Conservation (phyloP, 2,113 vertebrate species). For the Forbesichthys agassizii region DNA sequence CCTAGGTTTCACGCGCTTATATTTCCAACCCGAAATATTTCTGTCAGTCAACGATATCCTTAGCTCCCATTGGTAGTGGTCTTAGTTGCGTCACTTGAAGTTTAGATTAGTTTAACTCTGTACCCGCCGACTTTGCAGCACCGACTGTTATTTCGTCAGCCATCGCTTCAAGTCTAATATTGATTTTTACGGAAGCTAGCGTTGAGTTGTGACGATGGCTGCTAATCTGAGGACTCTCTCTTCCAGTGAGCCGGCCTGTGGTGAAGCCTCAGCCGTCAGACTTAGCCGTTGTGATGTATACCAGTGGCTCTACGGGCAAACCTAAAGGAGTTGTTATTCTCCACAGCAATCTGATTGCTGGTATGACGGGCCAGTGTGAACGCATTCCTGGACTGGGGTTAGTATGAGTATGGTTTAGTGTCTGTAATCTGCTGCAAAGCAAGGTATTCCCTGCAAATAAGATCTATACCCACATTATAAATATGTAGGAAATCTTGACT, state of each 20-base stretch:
- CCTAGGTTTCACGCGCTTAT: too few species aligned
- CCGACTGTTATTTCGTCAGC: too few species aligned
- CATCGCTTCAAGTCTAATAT: too few species aligned
- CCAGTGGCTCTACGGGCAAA: constrained; percentile 93
- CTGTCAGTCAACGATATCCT: too few species aligned
- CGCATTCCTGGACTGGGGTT: constrained; percentile 94
- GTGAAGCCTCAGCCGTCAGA: constrained; percentile 84
- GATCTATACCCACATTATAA: too few species aligned
- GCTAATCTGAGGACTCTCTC: constrained; percentile 15
- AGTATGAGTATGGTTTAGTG: constrained; percentile 46
- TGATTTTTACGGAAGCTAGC: too few species aligned
- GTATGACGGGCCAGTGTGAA: constrained; percentile 96
- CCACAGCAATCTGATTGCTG: constrained; percentile 93
- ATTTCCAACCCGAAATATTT: too few species aligned
- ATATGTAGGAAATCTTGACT: too few species aligned
- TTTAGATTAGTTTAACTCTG: too few species aligned
- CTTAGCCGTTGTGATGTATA: constrained; percentile 96
- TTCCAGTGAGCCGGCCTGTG: constrained; percentile 73
- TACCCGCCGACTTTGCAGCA: too few species aligned
- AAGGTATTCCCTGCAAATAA: background rate
- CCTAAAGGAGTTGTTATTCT: constrained; percentile 97
- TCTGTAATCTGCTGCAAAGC: background rate
- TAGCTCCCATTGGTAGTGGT: too few species aligned
- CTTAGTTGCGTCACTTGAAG: too few species aligned
- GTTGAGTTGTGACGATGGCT: background rate